Percentiles rank a stretch among this genome's conserved stretches.
phyloP scores from a whole-genome alignment of 2,888 invertebrate species.

The Ametastegia equiseti region DNA sequence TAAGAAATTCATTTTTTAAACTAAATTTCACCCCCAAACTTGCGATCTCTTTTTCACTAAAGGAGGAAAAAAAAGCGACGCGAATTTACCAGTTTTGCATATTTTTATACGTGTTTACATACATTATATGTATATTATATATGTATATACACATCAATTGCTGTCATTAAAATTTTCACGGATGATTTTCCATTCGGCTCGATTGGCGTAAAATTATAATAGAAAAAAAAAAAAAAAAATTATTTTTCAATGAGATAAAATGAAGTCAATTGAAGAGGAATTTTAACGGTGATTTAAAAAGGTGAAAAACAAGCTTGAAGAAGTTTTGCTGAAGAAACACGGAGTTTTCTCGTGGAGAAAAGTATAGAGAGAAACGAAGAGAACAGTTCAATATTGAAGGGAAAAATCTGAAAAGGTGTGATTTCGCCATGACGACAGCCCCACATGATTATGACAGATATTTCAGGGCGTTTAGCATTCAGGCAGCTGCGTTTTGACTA shows the following conservation, averaged over 20 bases:
- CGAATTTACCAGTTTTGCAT: not conserved
- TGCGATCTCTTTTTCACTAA: not conserved
- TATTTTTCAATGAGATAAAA: constrained; percentile 1
- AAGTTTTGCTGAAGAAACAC: not conserved
- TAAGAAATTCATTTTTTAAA: not conserved
- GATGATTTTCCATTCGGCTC: not conserved
- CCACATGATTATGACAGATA: not conserved
- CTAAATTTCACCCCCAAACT: not conserved
- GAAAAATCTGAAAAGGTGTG: not conserved
- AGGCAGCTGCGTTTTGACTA: not conserved
- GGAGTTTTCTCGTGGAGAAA: not conserved
- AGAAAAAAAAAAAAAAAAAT: not conserved
- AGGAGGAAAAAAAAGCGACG: not conserved
- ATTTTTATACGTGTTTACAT: not conserved
- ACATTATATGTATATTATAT: not conserved
- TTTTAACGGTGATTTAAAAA: not conserved
- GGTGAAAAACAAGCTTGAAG: not conserved
- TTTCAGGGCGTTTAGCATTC: not conserved
- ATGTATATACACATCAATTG: not conserved
- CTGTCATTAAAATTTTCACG: not conserved
- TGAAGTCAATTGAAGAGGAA: not conserved
- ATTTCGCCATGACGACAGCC: constrained; percentile 13
- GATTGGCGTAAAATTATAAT: not conserved
- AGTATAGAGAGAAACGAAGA: not conserved
- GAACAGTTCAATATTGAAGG: not conserved